A percentile compares a stretch with the other conserved stretches of the same genome.
These are phyloP conservation scores for Stegastes partitus DNA, from an alignment of 2,113 vertebrate species.

Conservation along the genomic window DNA sequence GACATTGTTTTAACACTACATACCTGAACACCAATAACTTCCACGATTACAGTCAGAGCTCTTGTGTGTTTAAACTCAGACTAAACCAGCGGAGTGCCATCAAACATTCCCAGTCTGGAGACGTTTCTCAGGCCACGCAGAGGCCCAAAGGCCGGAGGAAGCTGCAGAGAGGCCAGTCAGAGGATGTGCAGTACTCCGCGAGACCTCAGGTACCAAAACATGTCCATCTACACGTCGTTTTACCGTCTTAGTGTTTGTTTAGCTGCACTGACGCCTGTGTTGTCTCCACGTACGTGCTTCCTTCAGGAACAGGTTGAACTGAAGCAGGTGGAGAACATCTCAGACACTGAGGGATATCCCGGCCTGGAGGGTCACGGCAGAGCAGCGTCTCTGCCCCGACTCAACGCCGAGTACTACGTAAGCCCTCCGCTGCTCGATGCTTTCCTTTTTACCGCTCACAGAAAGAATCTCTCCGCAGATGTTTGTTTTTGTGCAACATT, in stretches of 20 bases:
- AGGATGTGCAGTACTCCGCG: conserved; percentile 84
- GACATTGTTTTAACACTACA: not conserved
- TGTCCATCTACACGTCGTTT: not conserved
- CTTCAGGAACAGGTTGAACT: conserved; percentile 89
- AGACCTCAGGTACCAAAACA: conserved; percentile 77
- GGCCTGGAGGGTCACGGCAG: conserved; percentile 91
- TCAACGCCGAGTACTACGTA: conserved; percentile 95
- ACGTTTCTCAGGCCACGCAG: conserved; percentile 86
- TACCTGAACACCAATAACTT: too few relatives aligned
- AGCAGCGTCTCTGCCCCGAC: conserved; percentile 94
- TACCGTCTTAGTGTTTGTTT: not conserved
- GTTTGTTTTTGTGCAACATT: not conserved
- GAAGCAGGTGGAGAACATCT: conserved; percentile 86
- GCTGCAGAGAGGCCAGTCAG: conserved; percentile 90
- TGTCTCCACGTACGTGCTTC: not conserved
- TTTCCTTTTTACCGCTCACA: not conserved
- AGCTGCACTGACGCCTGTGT: not conserved
- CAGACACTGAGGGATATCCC: conserved; percentile 86
- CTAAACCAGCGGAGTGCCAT: conserved; percentile 87
- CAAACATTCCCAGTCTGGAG: conserved; percentile 90
- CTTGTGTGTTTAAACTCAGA: conserved; percentile 49
- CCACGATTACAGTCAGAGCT: not conserved
- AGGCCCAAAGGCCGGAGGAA: conserved; percentile 83
- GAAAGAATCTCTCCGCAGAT: not conserved
- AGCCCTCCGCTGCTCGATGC: conserved; percentile 47